phyloP scores from a whole-genome alignment of 2,113 vertebrate genomes.

The Indicator indicator region DNA sequence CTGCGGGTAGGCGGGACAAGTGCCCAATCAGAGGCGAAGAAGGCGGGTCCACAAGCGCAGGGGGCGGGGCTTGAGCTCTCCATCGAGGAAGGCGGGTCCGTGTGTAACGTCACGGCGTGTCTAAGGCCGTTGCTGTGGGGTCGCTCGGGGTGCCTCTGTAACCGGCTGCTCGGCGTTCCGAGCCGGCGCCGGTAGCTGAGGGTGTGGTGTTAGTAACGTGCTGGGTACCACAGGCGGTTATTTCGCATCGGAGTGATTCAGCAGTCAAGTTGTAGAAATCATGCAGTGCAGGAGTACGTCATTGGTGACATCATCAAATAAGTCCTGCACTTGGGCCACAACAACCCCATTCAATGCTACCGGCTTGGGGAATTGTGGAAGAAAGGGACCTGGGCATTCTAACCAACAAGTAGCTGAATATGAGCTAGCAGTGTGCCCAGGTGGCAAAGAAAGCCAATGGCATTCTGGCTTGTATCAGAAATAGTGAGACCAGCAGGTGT shows the following conservation, averaged over 20 bases:
- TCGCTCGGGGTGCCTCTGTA: accelerated
- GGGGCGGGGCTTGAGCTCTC: neutral
- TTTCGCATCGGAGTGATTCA: accelerated
- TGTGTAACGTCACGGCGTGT: neutral
- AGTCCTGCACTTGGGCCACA: too few relatives aligned
- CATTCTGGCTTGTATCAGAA: too few relatives aligned
- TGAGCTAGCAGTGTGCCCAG: too few relatives aligned
- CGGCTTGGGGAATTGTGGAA: too few relatives aligned
- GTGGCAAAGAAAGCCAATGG: too few relatives aligned
- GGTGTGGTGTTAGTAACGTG: accelerated
- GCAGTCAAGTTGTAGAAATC: accelerated
- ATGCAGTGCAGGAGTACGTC: accelerated
- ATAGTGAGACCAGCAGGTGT: too few relatives aligned
- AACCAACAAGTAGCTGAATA: too few relatives aligned
- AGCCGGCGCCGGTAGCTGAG: accelerated
- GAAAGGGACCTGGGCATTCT: too few relatives aligned
- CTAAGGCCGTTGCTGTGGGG: accelerated
- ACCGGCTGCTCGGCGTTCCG: accelerated
- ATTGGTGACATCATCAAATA: neutral
- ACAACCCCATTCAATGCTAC: too few relatives aligned
- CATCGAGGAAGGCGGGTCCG: accelerated
- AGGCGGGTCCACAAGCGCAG: accelerated
- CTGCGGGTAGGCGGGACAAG: accelerated
- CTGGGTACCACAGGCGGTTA: accelerated
- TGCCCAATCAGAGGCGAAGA: neutral